These are phyloP conservation scores for Emmelina monodactyla DNA, from an alignment of 2,888 invertebrate species.

Conservation along the genomic window DNA sequence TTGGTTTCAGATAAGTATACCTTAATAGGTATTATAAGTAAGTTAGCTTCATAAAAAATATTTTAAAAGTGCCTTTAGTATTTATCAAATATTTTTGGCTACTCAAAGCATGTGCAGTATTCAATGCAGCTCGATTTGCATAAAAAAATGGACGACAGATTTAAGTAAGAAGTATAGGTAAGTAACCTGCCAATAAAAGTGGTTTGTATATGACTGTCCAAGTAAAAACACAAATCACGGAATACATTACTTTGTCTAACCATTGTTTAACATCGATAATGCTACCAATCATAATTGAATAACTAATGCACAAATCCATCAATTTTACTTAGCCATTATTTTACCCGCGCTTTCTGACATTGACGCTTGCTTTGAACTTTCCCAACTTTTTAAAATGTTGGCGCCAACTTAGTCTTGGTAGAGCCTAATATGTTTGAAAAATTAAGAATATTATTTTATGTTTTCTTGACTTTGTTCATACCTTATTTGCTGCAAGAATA, in stretches of 20 bases:
- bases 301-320: background rate
- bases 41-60: no score
- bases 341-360: constrained; percentile 6
- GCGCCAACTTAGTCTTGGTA: constrained; percentile 4
- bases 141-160: no score
- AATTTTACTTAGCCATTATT: background rate
- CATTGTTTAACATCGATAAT: background rate
- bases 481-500: constrained; percentile 53
- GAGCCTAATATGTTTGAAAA: constrained; percentile 37
- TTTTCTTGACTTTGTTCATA: constrained; percentile 41
- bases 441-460: constrained; percentile 44
- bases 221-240: background rate
- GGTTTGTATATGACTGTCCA: no score
- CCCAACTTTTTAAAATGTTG: constrained; percentile 2
- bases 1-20: no score
- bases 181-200: no score
- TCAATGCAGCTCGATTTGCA: no score
- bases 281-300: background rate
- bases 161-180: no score
- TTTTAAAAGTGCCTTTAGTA: no score
- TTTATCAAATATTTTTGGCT: no score
- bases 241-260: background rate
- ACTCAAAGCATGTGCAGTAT: no score
- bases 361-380: constrained; percentile 4
- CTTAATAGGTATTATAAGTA: no score